A percentile compares a stretch with the other conserved stretches of the same genome.
These are phyloP conservation scores for Pangasius macronema DNA, from an alignment of 2,797 vertebrate species.

Conservation along the genomic window DNA sequence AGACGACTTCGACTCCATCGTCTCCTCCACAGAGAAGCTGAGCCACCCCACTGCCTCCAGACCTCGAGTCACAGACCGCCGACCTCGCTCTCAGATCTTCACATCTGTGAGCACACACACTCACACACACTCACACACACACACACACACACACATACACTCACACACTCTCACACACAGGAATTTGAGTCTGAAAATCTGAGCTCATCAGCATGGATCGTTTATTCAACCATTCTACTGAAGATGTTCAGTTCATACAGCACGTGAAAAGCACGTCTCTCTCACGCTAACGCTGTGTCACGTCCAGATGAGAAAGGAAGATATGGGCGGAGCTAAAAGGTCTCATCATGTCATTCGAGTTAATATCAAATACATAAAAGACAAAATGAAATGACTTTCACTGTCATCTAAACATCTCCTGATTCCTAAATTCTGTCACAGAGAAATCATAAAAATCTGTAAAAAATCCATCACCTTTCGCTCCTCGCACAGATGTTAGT, in stretches of 20 bases:
- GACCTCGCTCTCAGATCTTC: slow-evolving; percentile 93
- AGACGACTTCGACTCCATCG: slow-evolving; percentile 90
- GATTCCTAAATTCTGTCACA: neutral
- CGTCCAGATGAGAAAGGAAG: too few relatives aligned
- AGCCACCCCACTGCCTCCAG: slow-evolving; percentile 92
- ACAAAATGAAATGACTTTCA: neutral
- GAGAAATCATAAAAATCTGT: neutral
- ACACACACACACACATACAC: neutral
- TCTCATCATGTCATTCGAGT: neutral
- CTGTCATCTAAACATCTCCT: neutral
- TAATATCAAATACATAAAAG: neutral
- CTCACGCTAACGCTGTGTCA: too few relatives aligned
- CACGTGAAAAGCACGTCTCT: too few relatives aligned
- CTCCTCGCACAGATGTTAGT: neutral
- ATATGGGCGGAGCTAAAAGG: neutral
- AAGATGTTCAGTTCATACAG: too few relatives aligned
- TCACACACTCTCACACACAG: neutral
- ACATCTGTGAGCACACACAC: slow-evolving; percentile 79
- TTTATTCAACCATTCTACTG: too few relatives aligned
- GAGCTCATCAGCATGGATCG: too few relatives aligned
- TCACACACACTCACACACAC: slow-evolving; percentile 6
- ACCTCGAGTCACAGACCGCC: slow-evolving; percentile 90
- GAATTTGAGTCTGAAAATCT: too few relatives aligned
- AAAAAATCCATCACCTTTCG: neutral
- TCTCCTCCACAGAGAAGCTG: slow-evolving; percentile 89